Evolutionary conservation across 2,888 invertebrate genomes (phyloP).

Genomic region (Melieria crassipennis): DNA sequence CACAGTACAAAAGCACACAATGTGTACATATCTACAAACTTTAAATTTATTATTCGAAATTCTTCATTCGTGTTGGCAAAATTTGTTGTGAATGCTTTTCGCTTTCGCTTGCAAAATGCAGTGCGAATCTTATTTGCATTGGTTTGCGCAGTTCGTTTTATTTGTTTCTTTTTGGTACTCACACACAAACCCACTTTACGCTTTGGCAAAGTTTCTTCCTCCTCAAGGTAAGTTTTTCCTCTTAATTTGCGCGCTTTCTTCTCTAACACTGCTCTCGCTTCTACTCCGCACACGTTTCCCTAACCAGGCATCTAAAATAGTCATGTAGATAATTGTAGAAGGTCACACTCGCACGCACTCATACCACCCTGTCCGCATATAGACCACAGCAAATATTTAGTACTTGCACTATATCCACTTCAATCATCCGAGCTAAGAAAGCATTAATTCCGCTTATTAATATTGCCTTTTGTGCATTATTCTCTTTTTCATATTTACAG

Average conservation of each 20-base stretch:
- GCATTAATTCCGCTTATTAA: slow-evolving; percentile 36
- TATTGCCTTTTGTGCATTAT: slow-evolving; percentile 35
- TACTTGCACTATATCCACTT: slow-evolving; percentile 20
- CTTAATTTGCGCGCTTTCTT: slow-evolving; percentile 13
- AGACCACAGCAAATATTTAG: background rate
- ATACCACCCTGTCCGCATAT: slow-evolving; percentile 7
- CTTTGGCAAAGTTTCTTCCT: slow-evolving; percentile 7
- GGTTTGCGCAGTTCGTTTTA: too few relatives aligned
- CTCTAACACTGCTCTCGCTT: background rate
- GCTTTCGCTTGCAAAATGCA: too few relatives aligned
- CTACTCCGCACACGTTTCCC: background rate
- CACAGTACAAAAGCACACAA: too few relatives aligned
- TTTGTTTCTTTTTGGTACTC: too few relatives aligned
- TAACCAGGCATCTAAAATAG: background rate
- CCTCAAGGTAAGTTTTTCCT: slow-evolving; percentile 34
- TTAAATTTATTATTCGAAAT: too few relatives aligned
- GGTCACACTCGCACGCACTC: slow-evolving; percentile 3
- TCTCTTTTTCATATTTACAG: slow-evolving; percentile 64
- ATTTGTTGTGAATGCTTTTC: too few relatives aligned
- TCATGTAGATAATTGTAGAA: slow-evolving; percentile 1
- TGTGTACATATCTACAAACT: too few relatives aligned
- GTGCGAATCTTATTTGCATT: too few relatives aligned
- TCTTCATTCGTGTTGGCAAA: too few relatives aligned
- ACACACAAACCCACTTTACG: slow-evolving; percentile 5
- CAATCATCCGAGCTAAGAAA: background rate